phyloP scores from a whole-genome alignment of 2,113 vertebrate species.

The Nyctibius bracteatus region DNA sequence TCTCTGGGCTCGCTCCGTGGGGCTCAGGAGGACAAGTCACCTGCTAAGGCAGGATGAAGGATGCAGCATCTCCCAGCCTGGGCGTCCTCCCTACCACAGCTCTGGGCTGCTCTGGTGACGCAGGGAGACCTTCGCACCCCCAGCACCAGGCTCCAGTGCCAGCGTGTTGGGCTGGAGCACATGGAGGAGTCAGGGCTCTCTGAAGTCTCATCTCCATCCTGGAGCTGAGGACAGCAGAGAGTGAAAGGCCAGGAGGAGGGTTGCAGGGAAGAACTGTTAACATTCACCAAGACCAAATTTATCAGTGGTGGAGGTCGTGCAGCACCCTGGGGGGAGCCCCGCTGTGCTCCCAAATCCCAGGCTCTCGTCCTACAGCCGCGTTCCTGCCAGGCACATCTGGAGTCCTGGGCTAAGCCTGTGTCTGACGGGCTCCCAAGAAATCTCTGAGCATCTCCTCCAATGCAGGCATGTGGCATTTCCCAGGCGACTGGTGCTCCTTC shows the following conservation, averaged over 20 bases:
- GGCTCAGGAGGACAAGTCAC: neutral
- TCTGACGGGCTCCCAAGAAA: neutral
- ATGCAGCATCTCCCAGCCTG: neutral
- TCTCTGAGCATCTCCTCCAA: neutral
- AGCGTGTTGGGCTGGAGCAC: neutral
- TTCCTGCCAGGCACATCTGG: neutral
- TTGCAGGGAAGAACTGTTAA: neutral
- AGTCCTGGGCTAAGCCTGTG: neutral
- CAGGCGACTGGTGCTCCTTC: neutral
- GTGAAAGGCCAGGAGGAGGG: neutral
- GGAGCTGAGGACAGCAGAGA: neutral
- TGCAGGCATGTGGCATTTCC: rapidly evolving
- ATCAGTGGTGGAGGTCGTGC: neutral
- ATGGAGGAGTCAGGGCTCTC: too few species aligned
- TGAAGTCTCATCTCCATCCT: too few species aligned
- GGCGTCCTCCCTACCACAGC: neutral
- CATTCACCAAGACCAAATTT: too few species aligned
- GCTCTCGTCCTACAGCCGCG: neutral
- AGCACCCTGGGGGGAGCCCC: neutral
- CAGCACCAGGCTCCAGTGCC: neutral
- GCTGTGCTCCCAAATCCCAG: neutral
- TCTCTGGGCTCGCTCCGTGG: too few species aligned
- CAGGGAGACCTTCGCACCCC: neutral
- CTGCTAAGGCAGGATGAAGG: neutral
- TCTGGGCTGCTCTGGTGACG: neutral